Conservation (phyloP, 2,888 invertebrate genomes). For the Acronicta aceris region DNA sequence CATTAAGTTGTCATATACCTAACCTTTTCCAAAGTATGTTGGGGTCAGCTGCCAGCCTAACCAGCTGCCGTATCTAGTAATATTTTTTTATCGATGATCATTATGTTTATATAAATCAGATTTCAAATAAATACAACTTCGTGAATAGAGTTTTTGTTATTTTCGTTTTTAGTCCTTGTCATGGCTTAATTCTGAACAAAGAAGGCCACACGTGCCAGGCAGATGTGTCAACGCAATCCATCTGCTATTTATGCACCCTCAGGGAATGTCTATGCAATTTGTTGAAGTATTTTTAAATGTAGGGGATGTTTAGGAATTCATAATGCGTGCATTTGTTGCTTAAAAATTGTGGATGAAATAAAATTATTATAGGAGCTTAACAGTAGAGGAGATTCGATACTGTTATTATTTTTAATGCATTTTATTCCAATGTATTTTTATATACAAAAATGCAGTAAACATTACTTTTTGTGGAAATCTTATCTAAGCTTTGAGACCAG, state of each 20-base stretch:
- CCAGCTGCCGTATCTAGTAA: conserved; percentile 34
- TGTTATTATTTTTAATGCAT: no score
- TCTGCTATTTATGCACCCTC: conserved; percentile 63
- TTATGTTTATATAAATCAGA: conserved; percentile 40
- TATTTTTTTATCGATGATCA: conserved; percentile 22
- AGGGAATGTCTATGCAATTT: conserved; percentile 42
- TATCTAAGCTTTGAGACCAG: no score
- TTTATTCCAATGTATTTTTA: no score
- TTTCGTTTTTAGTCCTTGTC: conserved; percentile 25
- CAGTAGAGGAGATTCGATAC: no score
- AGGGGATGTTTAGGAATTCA: conserved; percentile 31
- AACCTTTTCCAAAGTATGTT: conserved; percentile 26
- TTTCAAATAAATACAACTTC: conserved; percentile 30
- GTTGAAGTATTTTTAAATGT: conserved; percentile 34
- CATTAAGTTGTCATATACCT: conserved; percentile 28
- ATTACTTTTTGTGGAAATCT: background rate
- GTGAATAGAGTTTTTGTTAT: conserved; percentile 36
- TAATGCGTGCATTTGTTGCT: conserved; percentile 15
- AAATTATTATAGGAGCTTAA: conserved; percentile 7
- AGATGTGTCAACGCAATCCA: conserved; percentile 74
- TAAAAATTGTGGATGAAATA: conserved; percentile 17
- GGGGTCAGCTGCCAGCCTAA: conserved; percentile 37
- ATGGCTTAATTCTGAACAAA: conserved; percentile 24
- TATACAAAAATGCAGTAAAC: no score
- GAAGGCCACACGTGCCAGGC: conserved; percentile 73